These are phyloP conservation scores for Setophaga petechia DNA, from an alignment of 2,113 vertebrate species.

Conservation along the genomic window DNA sequence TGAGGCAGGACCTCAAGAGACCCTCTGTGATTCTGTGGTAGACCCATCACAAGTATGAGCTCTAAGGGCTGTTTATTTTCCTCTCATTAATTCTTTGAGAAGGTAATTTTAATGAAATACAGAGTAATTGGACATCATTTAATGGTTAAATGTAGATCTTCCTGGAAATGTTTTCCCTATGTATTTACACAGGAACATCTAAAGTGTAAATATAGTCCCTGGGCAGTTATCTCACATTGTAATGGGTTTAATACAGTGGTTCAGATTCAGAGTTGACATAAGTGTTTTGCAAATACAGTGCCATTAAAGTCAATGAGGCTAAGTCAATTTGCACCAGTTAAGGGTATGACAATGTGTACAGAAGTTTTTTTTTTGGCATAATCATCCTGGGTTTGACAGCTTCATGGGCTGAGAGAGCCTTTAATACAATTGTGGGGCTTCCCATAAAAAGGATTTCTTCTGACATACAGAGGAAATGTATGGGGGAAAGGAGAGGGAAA, in stretches of 20 bases:
- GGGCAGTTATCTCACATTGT: background rate
- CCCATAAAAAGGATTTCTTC: background rate
- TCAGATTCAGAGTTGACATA: slow-evolving; percentile 1
- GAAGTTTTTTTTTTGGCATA: background rate
- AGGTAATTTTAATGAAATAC: slow-evolving; percentile 15
- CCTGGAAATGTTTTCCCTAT: slow-evolving; percentile 37
- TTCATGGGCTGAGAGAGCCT: background rate
- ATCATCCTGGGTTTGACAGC: background rate
- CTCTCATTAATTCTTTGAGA: background rate
- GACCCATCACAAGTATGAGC: background rate
- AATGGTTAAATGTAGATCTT: slow-evolving; percentile 2
- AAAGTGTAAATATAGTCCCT: slow-evolving; percentile 1
- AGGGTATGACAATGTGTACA: background rate
- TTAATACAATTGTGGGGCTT: background rate
- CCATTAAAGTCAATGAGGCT: background rate
- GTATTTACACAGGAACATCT: background rate
- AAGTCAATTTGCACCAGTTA: slow-evolving; percentile 2
- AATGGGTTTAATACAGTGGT: background rate
- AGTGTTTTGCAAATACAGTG: slow-evolving; percentile 11
- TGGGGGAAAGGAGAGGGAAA: background rate
- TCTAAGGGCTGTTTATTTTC: background rate
- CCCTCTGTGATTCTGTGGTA: background rate
- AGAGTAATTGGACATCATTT: background rate
- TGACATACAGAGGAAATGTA: background rate
- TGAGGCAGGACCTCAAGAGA: background rate